phyloP scores from a whole-genome alignment of 2,888 invertebrate species.

The Pachymerium ferrugineum region DNA sequence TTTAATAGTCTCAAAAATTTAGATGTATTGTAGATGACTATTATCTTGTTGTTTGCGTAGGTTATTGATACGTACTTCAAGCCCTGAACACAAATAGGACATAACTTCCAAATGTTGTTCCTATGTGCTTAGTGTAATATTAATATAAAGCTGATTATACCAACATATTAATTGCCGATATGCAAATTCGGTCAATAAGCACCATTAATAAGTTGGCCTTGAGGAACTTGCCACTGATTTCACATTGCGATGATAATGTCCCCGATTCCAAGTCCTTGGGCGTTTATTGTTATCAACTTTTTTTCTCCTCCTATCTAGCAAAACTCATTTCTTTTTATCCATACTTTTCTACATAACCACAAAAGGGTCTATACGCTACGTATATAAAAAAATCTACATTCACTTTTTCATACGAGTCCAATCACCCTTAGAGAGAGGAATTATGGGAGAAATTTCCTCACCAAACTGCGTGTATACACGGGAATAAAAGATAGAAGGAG shows the following conservation, averaged over 20 bases:
- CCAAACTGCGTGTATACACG: slow-evolving; percentile 10
- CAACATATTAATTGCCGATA: not conserved
- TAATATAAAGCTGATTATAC: slow-evolving; percentile 5
- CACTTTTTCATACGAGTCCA: slow-evolving; percentile 10
- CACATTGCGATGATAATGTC: not conserved
- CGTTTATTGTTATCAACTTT: no score
- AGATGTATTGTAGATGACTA: no score
- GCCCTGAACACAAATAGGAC: not conserved
- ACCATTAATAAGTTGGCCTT: not conserved
- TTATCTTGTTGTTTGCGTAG: not conserved
- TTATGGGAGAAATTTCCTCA: slow-evolving; percentile 1
- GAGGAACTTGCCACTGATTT: not conserved
- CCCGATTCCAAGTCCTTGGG: no score
- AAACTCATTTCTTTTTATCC: not conserved
- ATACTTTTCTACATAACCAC: not conserved
- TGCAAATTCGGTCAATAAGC: not conserved
- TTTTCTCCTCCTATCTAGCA: no score
- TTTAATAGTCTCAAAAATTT: no score
- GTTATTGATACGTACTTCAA: not conserved
- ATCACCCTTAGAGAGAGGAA: slow-evolving; percentile 6
- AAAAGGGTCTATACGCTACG: not conserved
- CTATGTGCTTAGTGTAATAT: no score
- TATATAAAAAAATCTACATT: not conserved
- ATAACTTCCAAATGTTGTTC: not conserved
- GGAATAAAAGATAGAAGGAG: slow-evolving; percentile 10